Evolutionary conservation across 2,888 invertebrate species (phyloP).

Genomic region (Drosophila meridionalis): DNA sequence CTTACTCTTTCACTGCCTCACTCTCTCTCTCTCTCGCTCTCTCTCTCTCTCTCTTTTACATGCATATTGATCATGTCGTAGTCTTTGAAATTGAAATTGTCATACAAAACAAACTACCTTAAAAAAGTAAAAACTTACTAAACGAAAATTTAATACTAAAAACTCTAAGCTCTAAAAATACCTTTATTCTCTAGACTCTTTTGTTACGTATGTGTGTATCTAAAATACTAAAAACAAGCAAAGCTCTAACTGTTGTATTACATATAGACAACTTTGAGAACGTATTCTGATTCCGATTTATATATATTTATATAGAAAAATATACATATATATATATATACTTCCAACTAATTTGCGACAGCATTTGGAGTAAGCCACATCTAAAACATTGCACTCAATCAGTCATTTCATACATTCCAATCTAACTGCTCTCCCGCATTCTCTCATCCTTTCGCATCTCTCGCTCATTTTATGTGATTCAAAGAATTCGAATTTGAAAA

Average conservation of each 20-base stretch:
- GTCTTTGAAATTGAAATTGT: constrained; percentile 56
- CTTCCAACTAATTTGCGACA: constrained; percentile 38
- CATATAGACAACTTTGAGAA: constrained; percentile 55
- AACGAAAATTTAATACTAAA: constrained; percentile 39
- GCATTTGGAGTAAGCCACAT: constrained; percentile 36
- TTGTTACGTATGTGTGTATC: constrained; percentile 68
- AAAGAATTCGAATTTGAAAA: constrained; percentile 7
- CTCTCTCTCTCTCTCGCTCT: constrained; percentile 13
- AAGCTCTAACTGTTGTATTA: constrained; percentile 68
- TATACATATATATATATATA: constrained; percentile 2
- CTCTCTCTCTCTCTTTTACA: constrained; percentile 34
- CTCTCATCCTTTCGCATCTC: constrained; percentile 34
- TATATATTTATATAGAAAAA: constrained; percentile 7
- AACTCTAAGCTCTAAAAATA: constrained; percentile 45
- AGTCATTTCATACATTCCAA: constrained; percentile 33
- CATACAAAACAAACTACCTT: constrained; percentile 40
- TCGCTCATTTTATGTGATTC: constrained; percentile 33
- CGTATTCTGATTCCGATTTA: constrained; percentile 42
- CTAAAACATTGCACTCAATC: constrained; percentile 48
- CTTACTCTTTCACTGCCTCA: constrained; percentile 16
- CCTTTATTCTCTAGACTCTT: constrained; percentile 57
- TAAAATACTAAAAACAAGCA: constrained; percentile 25
- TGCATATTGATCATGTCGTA: constrained; percentile 66
- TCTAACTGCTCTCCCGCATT: constrained; percentile 34
- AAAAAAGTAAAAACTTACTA: constrained; percentile 29